Base-by-base conservation (phyloP, 2,888 invertebrate genomes). In the Prosapia bicincta region DNA sequence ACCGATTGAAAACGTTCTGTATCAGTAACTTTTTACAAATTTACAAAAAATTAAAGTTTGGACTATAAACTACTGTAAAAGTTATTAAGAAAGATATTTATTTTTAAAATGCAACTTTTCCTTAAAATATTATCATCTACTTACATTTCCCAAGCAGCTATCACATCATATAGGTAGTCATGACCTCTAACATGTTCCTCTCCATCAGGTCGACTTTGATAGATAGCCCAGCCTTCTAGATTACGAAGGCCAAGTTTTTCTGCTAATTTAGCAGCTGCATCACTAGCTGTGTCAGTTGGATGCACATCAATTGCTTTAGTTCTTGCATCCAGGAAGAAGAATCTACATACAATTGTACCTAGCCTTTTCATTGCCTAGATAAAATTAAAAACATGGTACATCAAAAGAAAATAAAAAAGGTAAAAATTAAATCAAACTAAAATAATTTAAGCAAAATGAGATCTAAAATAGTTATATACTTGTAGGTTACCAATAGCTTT, bases 221-320 rank as follows among this genome's bases (percentile, higher is more conserved):
- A 98, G 79, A 98, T 93, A 0, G 97, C 96, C 98, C 98, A 98
- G 73, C 98, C 98, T 80, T 97, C 95, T 23, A 95, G 87, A 74
- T 92, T 92, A 68, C 92, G 88, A 25, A 98, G 88, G 26, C 94
- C 95, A 71, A 95, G 88, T 84, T 97, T 94, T 84, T 96, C 95
- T 0, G 97, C 96, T 28, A 98, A 87, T 81, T 96, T 93, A 1
- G 92, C 90, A 2, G 97, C 93, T 0, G 97, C 96, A 83, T 97
- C 97, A 25, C 93, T 92, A 0, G 96, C 96, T 1, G 97, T 97
- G 84, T 98, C 97, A 0, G 95, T 95, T 0, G 97, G 96, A 86
- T 97, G 96, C 26, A 98, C 94, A 85, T 97, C 96, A 78, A 98
- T 95, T 0, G 97, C 97, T 85, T 97, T 98, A 0, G 97, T 97